Base-by-base conservation (phyloP, 2,888 invertebrate species). In the Cataglyphis livida region DNA sequence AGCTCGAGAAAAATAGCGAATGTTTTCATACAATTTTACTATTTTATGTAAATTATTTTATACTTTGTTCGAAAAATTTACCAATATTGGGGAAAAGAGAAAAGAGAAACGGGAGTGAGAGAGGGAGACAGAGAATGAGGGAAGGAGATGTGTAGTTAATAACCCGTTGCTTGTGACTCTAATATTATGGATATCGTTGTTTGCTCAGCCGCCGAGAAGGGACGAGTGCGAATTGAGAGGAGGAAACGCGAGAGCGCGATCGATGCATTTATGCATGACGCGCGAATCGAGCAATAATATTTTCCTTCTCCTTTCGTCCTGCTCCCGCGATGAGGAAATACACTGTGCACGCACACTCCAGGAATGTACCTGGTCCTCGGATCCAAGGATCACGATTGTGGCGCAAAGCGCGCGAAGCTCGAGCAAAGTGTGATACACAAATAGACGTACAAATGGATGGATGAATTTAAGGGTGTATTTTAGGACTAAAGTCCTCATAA, bases 101-200 rank as follows among this genome's bases (percentile, higher is more conserved):
- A 44, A 15, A 21, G 38, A 57, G 21, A 25, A 44, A 15, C 15
- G 38, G 41, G 51, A 51, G 28, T 4, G 62, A 25, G 59, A 25
- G 32, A 35, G 57, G 38, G 32, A 1, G 32, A 38, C 25, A 10
- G 4, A 4, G 28, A 44, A 71, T 32, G 10, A 18, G 51, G 51
- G 64, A 75, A 62, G 51, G 75, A 68, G 78, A 62, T 65, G 70
- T 61, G 78, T 85, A 79, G 84, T 85, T 90, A 84, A 90, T 90
- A 90, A 90, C 89, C 89, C 90, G 82, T 88, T 89, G 90, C 90
- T 89, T 90, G 90, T 91, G 91, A 92, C 92, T 93, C 91, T 91
- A 88, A 92, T 91, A 92, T 92, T 92, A 92, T 90, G 91, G 90
- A 92, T 93, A 93, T 93, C 93, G 92, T 92, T 93, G 93, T 93